Conservation (phyloP, 2,113 vertebrate species). For the human region GRCh38 chr16:56983001-56983500, state of each 20-base stretch:
- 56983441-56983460: not conserved
- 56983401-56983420: conserved; percentile 82
- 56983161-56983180: not conserved
- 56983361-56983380: conserved; percentile 88
- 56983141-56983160: not conserved
- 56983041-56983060: not conserved
- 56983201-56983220: not conserved
- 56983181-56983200: not conserved
- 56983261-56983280: not conserved
- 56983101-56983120: not conserved
- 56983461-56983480: not conserved
- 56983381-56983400: conserved; percentile 86
- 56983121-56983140: not conserved
- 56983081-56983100: not conserved
- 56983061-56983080: not conserved
- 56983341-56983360: conserved; percentile 87
- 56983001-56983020: too few species aligned
- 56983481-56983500: not conserved
- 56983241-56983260: not conserved
- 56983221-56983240: not conserved
- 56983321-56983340: conserved; percentile 83
- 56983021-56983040: not conserved
- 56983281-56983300: not conserved
- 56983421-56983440: not conserved
- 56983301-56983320: not conserved